These are phyloP conservation scores for Aethes cnicana DNA, from an alignment of 2,888 invertebrate species.

Conservation along the genomic window DNA sequence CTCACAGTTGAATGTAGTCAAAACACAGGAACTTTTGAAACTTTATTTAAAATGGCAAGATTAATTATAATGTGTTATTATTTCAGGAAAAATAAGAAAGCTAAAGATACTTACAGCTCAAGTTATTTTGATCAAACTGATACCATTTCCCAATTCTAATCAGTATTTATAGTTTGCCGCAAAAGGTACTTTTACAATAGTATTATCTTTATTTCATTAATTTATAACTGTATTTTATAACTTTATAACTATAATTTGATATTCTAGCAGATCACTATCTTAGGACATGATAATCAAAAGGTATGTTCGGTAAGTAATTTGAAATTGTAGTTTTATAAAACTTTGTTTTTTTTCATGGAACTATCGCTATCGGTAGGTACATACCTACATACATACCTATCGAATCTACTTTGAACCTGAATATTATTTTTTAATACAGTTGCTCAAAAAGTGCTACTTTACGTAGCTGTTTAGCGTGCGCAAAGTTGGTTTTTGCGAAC, in stretches of 20 bases:
- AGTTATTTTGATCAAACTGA: constrained; percentile 23
- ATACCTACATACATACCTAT: too few species aligned
- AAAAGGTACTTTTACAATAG: constrained; percentile 4
- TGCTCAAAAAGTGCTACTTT: too few species aligned
- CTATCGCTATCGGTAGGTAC: too few species aligned
- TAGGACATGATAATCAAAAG: neutral
- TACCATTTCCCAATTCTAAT: neutral
- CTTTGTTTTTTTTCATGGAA: too few species aligned
- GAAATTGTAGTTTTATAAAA: too few species aligned
- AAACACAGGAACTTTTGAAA: neutral
- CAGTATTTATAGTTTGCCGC: constrained; percentile 14
- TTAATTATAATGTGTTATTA: too few species aligned
- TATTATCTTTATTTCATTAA: constrained; percentile 2
- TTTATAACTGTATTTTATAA: constrained; percentile 15
- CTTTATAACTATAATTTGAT: constrained; percentile 15
- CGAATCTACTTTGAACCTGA: too few species aligned
- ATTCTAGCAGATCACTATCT: neutral
- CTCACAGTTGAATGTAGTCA: too few species aligned
- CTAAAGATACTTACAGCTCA: constrained; percentile 26
- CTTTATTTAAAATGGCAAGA: neutral
- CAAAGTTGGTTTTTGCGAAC: too few species aligned
- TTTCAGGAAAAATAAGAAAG: neutral
- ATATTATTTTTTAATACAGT: too few species aligned
- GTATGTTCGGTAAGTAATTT: neutral
- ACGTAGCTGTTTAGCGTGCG: too few species aligned